phyloP scores from a whole-genome alignment of 23 tunicate species.

The Oikopleura vanhoeffeni region DNA sequence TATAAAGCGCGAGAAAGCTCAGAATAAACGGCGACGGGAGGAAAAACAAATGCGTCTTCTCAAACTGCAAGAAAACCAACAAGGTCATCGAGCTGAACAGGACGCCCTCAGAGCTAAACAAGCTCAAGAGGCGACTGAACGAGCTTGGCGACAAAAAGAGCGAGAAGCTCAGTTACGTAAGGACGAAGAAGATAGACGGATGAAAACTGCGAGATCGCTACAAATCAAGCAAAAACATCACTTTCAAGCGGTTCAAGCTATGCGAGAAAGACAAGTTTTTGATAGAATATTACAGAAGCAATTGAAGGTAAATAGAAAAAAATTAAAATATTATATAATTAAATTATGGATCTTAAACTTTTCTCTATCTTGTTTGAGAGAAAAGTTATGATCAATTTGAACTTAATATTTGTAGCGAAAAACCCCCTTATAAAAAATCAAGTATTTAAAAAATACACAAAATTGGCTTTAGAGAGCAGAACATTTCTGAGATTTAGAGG shows the following conservation, averaged over 20 bases:
- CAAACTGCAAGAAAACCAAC: conserved; percentile 35
- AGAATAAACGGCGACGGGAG: conserved; percentile 48
- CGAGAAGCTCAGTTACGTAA: conserved; percentile 40
- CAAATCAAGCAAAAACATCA: conserved; percentile 75
- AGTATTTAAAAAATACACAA: too few species aligned
- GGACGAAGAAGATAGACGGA: conserved; percentile 18
- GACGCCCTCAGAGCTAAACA: conserved; percentile 89
- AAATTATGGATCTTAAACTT: too few species aligned
- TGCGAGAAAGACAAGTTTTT: conserved; percentile 55
- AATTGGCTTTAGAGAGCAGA: too few species aligned
- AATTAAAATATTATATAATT: too few species aligned
- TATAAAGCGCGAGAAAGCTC: conserved; percentile 53
- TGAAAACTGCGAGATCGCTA: conserved; percentile 47
- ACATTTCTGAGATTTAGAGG: too few species aligned
- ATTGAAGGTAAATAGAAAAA: too few species aligned
- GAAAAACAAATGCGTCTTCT: conserved; percentile 56
- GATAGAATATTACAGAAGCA: conserved; percentile 46
- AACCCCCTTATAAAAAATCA: too few species aligned
- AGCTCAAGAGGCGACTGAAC: conserved; percentile 84
- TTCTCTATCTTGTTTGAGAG: too few species aligned
- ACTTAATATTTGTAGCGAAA: too few species aligned
- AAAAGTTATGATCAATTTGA: too few species aligned
- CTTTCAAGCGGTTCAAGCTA: conserved; percentile 95
- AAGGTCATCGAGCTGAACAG: conserved; percentile 89
- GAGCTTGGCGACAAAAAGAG: conserved; percentile 85